Evolutionary conservation across 2,113 vertebrate genomes (phyloP).

Genomic region (Dolichotis patagonum): DNA sequence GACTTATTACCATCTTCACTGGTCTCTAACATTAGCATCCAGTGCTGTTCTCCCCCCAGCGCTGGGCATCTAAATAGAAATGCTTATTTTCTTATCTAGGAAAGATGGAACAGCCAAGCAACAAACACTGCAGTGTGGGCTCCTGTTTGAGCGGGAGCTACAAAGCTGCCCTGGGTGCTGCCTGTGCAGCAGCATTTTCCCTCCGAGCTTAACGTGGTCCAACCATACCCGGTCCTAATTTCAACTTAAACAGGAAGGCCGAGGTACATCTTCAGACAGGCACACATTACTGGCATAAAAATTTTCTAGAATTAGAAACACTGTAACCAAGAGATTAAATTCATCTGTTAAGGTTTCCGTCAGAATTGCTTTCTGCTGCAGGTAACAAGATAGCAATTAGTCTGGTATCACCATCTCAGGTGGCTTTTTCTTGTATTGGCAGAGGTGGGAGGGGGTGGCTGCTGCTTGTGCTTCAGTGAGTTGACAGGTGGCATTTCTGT

Average conservation of each 20-base stretch:
- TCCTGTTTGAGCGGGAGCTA: neutral
- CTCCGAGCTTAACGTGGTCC: neutral
- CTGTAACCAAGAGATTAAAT: neutral
- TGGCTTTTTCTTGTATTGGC: neutral
- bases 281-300: slow-evolving; percentile 31
- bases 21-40: neutral
- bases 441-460: neutral
- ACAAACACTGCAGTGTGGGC: neutral
- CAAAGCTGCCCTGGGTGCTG: neutral
- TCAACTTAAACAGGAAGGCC: slow-evolving; percentile 27
- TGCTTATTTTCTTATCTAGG: slow-evolving; percentile 52
- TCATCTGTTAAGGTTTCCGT: neutral
- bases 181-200: neutral
- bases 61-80: slow-evolving; percentile 60
- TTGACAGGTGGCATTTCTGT: neutral
- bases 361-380: neutral
- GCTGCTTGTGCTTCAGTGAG: neutral
- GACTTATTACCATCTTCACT: neutral
- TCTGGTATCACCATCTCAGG: neutral
- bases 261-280: neutral
- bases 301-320: neutral
- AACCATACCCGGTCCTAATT: neutral
- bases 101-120: neutral
- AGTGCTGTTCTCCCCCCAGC: neutral
- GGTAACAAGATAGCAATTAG: slow-evolving; percentile 2